Evolutionary conservation across 2,888 invertebrate genomes (phyloP).

Genomic region (Diarsia dahlii): DNA sequence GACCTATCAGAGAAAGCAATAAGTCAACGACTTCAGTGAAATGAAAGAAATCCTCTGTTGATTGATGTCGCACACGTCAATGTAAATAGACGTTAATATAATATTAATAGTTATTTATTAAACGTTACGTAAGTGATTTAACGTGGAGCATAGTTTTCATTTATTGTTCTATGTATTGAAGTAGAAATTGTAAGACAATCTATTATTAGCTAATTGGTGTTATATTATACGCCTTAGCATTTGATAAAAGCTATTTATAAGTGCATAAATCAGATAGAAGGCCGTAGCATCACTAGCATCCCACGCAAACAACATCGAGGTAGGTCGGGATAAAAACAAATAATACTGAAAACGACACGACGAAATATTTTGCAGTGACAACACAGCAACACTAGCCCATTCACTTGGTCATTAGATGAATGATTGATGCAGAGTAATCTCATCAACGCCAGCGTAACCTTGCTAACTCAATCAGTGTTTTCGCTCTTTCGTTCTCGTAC

Average conservation of each 20-base stretch:
- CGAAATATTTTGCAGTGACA: slow-evolving; percentile 53
- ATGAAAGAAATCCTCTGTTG: slow-evolving; percentile 80
- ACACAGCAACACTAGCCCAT: slow-evolving; percentile 19
- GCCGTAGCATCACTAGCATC: slow-evolving; percentile 76
- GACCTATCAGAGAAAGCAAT: slow-evolving; percentile 81
- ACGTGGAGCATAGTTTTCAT: slow-evolving; percentile 46
- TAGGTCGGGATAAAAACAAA: slow-evolving; percentile 86
- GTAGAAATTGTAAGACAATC: slow-evolving; percentile 53
- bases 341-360: slow-evolving; percentile 74
- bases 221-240: slow-evolving; percentile 72
- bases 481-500: slow-evolving; percentile 71
- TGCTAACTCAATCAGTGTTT: slow-evolving; percentile 75
- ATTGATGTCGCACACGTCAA: slow-evolving; percentile 71
- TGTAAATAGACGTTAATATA: slow-evolving; percentile 71
- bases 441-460: slow-evolving; percentile 69
- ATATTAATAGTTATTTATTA: slow-evolving; percentile 68
- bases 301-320: slow-evolving; percentile 83
- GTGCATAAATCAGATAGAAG: slow-evolving; percentile 84
- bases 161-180: slow-evolving; percentile 38
- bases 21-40: slow-evolving; percentile 83
- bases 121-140: slow-evolving; percentile 70
- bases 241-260: slow-evolving; percentile 85
- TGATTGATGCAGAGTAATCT: slow-evolving; percentile 72
- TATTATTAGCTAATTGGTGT: slow-evolving; percentile 76
- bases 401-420: slow-evolving; percentile 67